phyloP scores from a whole-genome alignment of 1,140 invertebrate genomes.

The Chionoecetes opilio region DNA sequence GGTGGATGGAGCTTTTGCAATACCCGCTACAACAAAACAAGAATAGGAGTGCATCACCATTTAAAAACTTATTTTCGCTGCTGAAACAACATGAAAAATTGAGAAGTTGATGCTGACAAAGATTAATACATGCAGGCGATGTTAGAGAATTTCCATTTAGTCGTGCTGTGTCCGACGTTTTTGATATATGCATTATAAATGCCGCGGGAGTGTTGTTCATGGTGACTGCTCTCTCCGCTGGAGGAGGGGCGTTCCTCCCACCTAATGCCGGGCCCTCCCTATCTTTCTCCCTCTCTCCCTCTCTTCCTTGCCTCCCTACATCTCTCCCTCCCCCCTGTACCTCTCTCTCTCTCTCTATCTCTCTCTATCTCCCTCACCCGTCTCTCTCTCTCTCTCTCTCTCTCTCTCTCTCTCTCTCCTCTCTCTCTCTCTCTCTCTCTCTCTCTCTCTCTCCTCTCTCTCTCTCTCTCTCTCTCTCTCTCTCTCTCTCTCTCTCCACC shows the following conservation, averaged over 20 bases:
- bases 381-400: neutral
- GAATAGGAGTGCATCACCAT: constrained; percentile 38
- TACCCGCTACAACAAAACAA: constrained; percentile 43
- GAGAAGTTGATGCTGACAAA: constrained; percentile 66
- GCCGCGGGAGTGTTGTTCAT: constrained; percentile 66
- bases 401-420: neutral
- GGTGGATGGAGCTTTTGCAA: constrained; percentile 46
- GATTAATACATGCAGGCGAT: constrained; percentile 71
- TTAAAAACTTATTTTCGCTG: constrained; percentile 69
- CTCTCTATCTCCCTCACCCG: neutral
- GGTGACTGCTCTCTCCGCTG: constrained; percentile 43
- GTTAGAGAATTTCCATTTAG: constrained; percentile 73
- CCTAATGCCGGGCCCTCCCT: constrained; percentile 2
- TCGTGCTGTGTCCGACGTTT: constrained; percentile 49
- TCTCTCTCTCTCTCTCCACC: neutral
- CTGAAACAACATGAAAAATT: constrained; percentile 66
- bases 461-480: neutral
- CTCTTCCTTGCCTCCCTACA: neutral
- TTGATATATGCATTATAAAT: constrained; percentile 68
- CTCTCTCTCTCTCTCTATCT: neutral
- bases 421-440: neutral
- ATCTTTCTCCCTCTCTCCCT: constrained; percentile 13
- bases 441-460: neutral
- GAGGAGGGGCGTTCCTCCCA: constrained; percentile 17
- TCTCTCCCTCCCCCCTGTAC: neutral